These are phyloP conservation scores for Conistra vaccinii DNA, from an alignment of 2,888 invertebrate species.

Conservation along the genomic window DNA sequence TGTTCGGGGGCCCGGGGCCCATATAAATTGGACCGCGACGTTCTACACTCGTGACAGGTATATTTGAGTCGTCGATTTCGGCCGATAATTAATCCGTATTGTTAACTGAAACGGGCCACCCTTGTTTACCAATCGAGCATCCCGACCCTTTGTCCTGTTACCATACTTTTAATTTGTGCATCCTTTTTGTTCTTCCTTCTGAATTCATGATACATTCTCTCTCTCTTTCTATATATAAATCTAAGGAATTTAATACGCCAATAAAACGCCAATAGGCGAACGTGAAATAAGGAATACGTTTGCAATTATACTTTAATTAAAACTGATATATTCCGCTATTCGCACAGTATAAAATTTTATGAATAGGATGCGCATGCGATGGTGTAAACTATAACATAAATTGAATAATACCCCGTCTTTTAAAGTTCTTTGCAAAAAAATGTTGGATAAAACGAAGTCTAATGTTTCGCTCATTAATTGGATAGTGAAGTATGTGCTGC, in stretches of 20 bases:
- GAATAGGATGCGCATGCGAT: conserved; percentile 70
- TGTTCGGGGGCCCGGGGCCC: conserved; percentile 85
- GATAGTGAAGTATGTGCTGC: conserved; percentile 65
- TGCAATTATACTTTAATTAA: conserved; percentile 75
- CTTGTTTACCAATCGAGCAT: conserved; percentile 81
- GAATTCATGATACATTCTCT: conserved; percentile 59
- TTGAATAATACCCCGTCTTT: conserved; percentile 71
- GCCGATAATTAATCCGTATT: conserved; percentile 90
- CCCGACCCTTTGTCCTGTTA: conserved; percentile 75
- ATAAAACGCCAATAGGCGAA: conserved; percentile 61
- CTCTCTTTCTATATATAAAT: conserved; percentile 11
- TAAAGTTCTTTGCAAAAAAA: conserved; percentile 70
- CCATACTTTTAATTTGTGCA: conserved; percentile 75
- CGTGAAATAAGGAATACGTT: conserved; percentile 64
- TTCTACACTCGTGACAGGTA: conserved; percentile 89
- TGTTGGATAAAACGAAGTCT: conserved; percentile 67
- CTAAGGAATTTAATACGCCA: conserved; percentile 55
- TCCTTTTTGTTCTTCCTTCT: conserved; percentile 62
- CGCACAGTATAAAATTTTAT: conserved; percentile 69
- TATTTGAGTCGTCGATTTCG: conserved; percentile 90
- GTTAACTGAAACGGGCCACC: conserved; percentile 88
- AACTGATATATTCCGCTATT: conserved; percentile 71
- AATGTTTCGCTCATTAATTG: conserved; percentile 69
- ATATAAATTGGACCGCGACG: conserved; percentile 89
- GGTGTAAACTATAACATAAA: conserved; percentile 65